Base-by-base conservation (phyloP, 2,113 vertebrate species). In the Silurus meridionalis region DNA sequence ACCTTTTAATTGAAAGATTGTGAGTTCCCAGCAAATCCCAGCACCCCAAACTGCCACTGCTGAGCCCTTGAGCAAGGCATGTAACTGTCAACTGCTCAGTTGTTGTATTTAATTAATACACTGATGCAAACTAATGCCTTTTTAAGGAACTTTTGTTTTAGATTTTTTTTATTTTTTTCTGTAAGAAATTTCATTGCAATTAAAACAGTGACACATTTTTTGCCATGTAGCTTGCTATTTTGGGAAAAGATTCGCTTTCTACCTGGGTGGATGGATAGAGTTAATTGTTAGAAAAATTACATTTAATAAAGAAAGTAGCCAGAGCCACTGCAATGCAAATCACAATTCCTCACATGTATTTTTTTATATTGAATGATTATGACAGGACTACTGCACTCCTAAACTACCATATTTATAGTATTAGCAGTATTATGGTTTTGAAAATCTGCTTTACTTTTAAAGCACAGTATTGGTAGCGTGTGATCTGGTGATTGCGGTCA, bases 401-500 rank as follows among this genome's bases (percentile, higher is more conserved):
- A 3, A 48, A 53, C 9, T 19, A 10, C 19, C 19, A 50, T 50
- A 15, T 71, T 46, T 71, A 71, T 8, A 46, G 15, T 19, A 46
- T 46, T 71, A 71, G 15, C 7, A 19, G 37, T 71, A 71, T 1
- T 7, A 71, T 4, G 2, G 67, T 46, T 71, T 21, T 72, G 69
- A 46, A n/a, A 52, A 55, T 55, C 50, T 74, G 10, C 13, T 89
- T 86, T 92, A 99, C 98, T 96, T 99, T 99, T 83, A 99, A 94
- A 21, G 98, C 98, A 82, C 97, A 97, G 89, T 99, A 99, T 90
- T 99, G 98, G 83, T 99, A 99, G 93, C 98, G 96, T 83, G 98
- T 99, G 89, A 99, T 99, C 94, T 98, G 97, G 88, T 99, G 98
- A 88, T 99, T 99, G 89, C 98, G 95, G 85, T 99, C 98, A 82